Base-by-base conservation (phyloP, 2,113 vertebrate species). In the Engraulis encrasicolus region DNA sequence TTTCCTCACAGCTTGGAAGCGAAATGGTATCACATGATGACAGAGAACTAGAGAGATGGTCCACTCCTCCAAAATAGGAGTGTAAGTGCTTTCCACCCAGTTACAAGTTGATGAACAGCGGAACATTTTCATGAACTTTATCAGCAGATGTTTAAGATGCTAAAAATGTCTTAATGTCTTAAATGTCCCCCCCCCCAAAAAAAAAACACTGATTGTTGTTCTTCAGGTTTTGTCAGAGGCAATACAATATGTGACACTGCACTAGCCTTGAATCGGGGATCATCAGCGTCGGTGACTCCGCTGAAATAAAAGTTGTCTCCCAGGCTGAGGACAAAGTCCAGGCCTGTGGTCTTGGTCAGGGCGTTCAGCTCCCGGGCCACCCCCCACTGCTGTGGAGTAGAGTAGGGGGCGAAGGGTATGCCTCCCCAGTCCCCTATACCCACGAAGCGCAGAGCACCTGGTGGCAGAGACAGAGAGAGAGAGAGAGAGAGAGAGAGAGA, bases 341-440 rank as follows among this genome's bases (percentile, higher is more conserved):
- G 31, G 0, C 91, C 89, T 34, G 37, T 34, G 12, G 27, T 89
- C 31, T 78, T 82, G 48, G 87, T 87, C 71, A 92, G 80, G 79
- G 52, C 81, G 12, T 79, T 90, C 79, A 93, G 27, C 50, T 93
- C 90, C 19, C 78, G 38, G 6, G 94, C 94, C 0, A 92, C 87
- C 17, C 84, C 66, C 37, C 81, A 49, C 89, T 93, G 88, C 7
- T 92, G 87, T 1, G n/a, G 1, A 0, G 91, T 94, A 86, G 85
- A 87, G 85, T 89, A 94, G 0, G 93, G 94, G 54, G 88, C 81
- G 0, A 84, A 0, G 0, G 94, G 93, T 31, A 92, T 0, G 0
- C 94, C 94, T 0, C 94, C 92, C 92, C 93, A 93, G 86, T 95
- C 94, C 45, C 90, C 93, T 4, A 95, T 81, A 3, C 84, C 92